These are phyloP conservation scores for Tortricodes alternella DNA, from an alignment of 2,888 invertebrate species.

Conservation along the genomic window DNA sequence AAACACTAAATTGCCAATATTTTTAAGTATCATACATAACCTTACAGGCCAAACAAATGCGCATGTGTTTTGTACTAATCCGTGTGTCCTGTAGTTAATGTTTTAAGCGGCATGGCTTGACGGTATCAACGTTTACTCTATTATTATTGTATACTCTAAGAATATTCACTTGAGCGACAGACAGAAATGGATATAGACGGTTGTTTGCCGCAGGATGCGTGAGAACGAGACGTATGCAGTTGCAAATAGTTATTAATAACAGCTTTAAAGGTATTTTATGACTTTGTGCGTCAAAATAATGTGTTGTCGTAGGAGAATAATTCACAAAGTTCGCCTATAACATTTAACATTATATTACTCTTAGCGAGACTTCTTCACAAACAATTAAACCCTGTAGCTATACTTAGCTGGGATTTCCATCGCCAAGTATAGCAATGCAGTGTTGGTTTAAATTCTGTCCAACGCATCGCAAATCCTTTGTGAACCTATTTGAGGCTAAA, in stretches of 20 bases:
- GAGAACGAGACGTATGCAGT: background rate
- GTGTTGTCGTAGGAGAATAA: background rate
- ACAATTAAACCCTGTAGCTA: slow-evolving; percentile 18
- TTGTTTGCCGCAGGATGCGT: background rate
- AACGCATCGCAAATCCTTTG: slow-evolving; percentile 41
- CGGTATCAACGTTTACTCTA: too few species aligned
- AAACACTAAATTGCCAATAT: too few species aligned
- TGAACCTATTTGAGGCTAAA: slow-evolving; percentile 55
- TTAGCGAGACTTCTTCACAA: slow-evolving; percentile 6
- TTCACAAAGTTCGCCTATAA: background rate
- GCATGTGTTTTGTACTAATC: too few species aligned
- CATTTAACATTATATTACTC: background rate
- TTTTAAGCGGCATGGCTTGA: too few species aligned
- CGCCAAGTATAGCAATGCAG: slow-evolving; percentile 40
- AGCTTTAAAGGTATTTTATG: background rate
- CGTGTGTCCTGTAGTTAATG: too few species aligned
- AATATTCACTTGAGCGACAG: too few species aligned
- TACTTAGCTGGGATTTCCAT: slow-evolving; percentile 11
- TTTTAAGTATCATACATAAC: too few species aligned
- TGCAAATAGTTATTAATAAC: background rate
- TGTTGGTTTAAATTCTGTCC: slow-evolving; percentile 63
- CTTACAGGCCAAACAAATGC: too few species aligned
- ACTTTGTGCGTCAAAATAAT: background rate
- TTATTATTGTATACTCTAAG: too few species aligned
- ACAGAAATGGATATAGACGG: background rate